Percentiles rank a stretch among this genome's conserved stretches.
Conservation (phyloP, 2,888 invertebrate genomes). For the Laspeyria flexula region DNA sequence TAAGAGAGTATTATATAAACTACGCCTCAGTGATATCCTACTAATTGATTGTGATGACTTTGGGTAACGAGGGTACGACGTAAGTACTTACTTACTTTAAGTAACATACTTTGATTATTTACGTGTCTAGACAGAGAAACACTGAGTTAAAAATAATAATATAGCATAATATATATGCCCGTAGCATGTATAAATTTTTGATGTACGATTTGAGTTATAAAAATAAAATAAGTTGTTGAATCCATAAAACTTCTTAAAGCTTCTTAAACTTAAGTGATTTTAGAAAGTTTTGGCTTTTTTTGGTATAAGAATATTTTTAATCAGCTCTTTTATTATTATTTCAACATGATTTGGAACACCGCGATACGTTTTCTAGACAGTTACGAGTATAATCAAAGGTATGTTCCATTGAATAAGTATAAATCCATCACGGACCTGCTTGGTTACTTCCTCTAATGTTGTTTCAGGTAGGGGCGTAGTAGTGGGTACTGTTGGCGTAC, state of each 20-base stretch:
- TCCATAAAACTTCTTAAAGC: too few species aligned
- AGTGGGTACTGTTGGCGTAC: constrained; percentile 55
- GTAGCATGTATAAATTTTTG: too few species aligned
- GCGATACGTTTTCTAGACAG: background rate
- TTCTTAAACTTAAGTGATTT: too few species aligned
- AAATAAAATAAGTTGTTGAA: too few species aligned
- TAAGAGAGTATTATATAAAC: constrained; percentile 20
- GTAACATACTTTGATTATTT: constrained; percentile 3
- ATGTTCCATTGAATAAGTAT: background rate
- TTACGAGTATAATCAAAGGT: background rate
- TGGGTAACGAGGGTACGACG: constrained; percentile 2
- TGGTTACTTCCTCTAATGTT: constrained; percentile 69
- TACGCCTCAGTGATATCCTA: constrained; percentile 12
- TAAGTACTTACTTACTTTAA: constrained; percentile 11
- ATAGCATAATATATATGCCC: too few species aligned
- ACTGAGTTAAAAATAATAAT: too few species aligned
- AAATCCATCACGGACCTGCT: constrained; percentile 65
- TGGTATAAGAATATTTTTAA: too few species aligned
- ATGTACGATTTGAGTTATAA: too few species aligned
- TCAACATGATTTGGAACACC: background rate
- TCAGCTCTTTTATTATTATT: too few species aligned
- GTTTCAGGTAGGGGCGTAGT: constrained; percentile 66
- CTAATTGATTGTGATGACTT: constrained; percentile 21
- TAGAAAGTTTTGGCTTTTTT: too few species aligned
- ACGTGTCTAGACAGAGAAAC: background rate